Evolutionary conservation across 2,888 invertebrate species (phyloP).

Genomic region (Chouioia cunea): DNA sequence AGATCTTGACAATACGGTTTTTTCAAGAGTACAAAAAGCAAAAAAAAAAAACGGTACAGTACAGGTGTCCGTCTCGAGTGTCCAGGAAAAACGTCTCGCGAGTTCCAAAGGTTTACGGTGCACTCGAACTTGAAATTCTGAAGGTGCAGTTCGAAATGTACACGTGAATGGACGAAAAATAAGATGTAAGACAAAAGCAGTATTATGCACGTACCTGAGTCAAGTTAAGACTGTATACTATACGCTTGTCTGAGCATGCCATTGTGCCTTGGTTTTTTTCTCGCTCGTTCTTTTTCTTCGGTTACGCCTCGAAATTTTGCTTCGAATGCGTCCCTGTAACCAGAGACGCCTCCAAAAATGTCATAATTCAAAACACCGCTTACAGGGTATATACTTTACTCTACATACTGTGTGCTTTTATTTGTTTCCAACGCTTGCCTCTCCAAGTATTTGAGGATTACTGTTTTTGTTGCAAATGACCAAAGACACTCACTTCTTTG

Average conservation of each 20-base stretch:
- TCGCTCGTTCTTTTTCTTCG: slow-evolving; percentile 29
- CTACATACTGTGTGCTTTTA: background rate
- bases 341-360: slow-evolving; percentile 18
- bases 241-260: slow-evolving; percentile 48
- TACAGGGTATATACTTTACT: background rate
- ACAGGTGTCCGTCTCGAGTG: background rate
- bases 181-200: slow-evolving; percentile 47
- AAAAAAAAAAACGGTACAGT: background rate
- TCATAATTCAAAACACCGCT: slow-evolving; percentile 28
- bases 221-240: slow-evolving; percentile 25
- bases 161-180: slow-evolving; percentile 27
- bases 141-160: background rate
- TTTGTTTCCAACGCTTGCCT: background rate
- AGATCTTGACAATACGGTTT: background rate
- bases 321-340: slow-evolving; percentile 21
- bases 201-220: slow-evolving; percentile 24
- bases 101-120: background rate
- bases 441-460: no score
- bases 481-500: no score
- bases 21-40: background rate
- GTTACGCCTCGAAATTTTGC: slow-evolving; percentile 25
- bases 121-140: no score
- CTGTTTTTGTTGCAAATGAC: no score
- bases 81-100: slow-evolving; percentile 4
- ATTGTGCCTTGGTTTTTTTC: slow-evolving; percentile 42